Conservation (phyloP, 1,140 invertebrate genomes). For the Latrodectus geometricus region DNA sequence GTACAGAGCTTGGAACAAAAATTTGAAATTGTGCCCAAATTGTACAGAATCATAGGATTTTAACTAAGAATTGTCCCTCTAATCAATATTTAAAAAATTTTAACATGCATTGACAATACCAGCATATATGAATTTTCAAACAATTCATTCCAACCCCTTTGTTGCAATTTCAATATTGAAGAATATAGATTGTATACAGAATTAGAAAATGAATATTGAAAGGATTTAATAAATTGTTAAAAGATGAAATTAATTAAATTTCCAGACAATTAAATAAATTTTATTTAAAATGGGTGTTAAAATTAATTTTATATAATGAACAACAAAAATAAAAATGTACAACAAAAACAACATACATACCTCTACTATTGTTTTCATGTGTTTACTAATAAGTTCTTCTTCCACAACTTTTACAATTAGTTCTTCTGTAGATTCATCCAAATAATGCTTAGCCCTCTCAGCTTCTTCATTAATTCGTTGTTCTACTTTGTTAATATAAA, state of each 20-base stretch:
- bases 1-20: too few species aligned
- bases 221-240: background rate
- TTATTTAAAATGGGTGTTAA: background rate
- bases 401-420: slow-evolving; percentile 97
- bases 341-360: slow-evolving; percentile 68
- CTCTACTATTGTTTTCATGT: slow-evolving; percentile 99
- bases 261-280: background rate
- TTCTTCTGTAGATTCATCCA: slow-evolving; percentile 96
- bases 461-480: slow-evolving; percentile 96
- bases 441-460: slow-evolving; percentile 95
- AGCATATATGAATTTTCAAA: too few species aligned
- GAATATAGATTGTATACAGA: background rate
- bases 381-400: slow-evolving; percentile 96
- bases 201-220: too few species aligned
- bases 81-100: too few species aligned
- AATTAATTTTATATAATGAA: slow-evolving; percentile 23
- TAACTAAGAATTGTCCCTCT: too few species aligned
- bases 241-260: background rate
- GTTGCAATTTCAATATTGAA: background rate
- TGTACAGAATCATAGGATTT: too few species aligned
- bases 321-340: too few species aligned
- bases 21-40: too few species aligned
- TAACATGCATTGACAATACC: too few species aligned
- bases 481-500: slow-evolving; percentile 99
- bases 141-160: too few species aligned